A percentile compares a stretch with the other conserved stretches of the same genome.
These are phyloP conservation scores for Rousettus leschenaultii DNA, from an alignment of 2,113 vertebrate species.

Conservation along the genomic window DNA sequence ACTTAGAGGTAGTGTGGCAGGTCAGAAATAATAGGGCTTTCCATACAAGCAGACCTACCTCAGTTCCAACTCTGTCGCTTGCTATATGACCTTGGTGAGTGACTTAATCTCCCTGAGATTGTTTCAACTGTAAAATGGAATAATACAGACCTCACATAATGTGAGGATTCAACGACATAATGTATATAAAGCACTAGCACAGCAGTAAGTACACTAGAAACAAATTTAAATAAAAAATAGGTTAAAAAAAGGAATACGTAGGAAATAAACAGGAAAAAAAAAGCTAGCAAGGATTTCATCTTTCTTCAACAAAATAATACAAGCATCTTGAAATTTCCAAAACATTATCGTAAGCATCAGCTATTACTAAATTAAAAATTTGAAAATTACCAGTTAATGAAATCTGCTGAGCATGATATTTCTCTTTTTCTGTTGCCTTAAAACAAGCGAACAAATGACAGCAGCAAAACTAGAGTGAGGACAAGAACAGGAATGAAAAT, in stretches of 20 bases:
- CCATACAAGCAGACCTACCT: neutral
- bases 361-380: neutral
- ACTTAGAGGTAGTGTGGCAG: neutral
- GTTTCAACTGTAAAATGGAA: neutral
- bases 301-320: neutral
- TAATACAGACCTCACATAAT: neutral
- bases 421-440: neutral
- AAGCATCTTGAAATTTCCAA: neutral
- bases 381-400: neutral
- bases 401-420: neutral
- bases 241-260: neutral
- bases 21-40: neutral
- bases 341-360: neutral
- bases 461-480: neutral
- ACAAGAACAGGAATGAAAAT: neutral
- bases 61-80: neutral
- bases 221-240: neutral
- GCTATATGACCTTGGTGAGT: neutral
- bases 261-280: neutral
- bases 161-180: neutral
- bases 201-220: neutral
- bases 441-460: neutral
- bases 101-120: neutral
- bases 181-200: neutral
- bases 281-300: neutral